Percentiles rank a stretch among this genome's conserved stretches.
These are phyloP conservation scores for Eumerus sabulonum DNA, from an alignment of 2,888 invertebrate species.

Conservation along the genomic window DNA sequence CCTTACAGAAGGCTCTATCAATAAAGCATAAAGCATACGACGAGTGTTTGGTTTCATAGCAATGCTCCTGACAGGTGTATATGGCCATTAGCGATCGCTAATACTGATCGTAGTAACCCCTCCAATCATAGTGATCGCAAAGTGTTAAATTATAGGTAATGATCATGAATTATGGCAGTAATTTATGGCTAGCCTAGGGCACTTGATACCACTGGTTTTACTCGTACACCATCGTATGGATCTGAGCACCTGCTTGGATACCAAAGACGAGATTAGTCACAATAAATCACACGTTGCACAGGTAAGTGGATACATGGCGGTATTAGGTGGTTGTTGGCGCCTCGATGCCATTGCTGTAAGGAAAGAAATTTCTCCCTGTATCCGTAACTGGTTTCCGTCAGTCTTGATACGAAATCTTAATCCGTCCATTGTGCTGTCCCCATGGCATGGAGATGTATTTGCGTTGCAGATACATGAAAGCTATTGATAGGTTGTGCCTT, in stretches of 20 bases:
- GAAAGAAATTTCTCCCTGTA: too few relatives aligned
- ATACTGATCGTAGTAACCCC: slow-evolving; percentile 20
- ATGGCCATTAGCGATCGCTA: slow-evolving; percentile 52
- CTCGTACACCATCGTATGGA: slow-evolving; percentile 22
- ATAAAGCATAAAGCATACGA: neutral
- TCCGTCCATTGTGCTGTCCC: slow-evolving; percentile 12
- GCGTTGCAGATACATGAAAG: slow-evolving; percentile 58
- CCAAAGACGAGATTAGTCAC: neutral
- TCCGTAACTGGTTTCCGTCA: slow-evolving; percentile 32
- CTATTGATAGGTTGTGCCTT: slow-evolving; percentile 51
- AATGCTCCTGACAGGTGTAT: neutral
- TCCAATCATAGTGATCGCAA: slow-evolving; percentile 19
- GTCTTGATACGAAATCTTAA: slow-evolving; percentile 52
- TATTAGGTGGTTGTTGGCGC: neutral
- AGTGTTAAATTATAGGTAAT: slow-evolving; percentile 68
- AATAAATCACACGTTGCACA: slow-evolving; percentile 51
- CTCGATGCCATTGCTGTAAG: neutral
- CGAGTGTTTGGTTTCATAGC: neutral
- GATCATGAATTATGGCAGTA: slow-evolving; percentile 55
- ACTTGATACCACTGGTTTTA: slow-evolving; percentile 54
- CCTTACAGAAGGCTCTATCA: neutral
- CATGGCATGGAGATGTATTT: slow-evolving; percentile 2
- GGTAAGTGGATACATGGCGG: neutral
- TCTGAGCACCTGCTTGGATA: slow-evolving; percentile 39
- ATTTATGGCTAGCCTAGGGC: slow-evolving; percentile 25